Conservation (phyloP, 2,797 vertebrate genomes). For the Myotis findleyi region DNA sequence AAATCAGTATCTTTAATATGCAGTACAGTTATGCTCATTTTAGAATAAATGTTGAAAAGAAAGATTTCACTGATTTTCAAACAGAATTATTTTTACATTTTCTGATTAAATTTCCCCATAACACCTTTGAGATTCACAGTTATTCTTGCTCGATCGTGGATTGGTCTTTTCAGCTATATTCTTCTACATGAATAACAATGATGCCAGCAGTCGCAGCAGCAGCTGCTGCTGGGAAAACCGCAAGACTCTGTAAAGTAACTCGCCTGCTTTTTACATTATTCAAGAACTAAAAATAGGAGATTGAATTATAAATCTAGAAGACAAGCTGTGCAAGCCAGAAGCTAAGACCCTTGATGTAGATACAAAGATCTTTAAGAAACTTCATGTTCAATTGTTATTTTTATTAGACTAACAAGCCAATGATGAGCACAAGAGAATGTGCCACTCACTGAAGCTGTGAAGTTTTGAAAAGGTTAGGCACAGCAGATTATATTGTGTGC, state of each 20-base stretch:
- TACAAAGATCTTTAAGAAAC: conserved; percentile 30
- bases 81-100: conserved; percentile 11
- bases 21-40: neutral
- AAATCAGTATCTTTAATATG: neutral
- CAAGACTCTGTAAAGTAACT: neutral
- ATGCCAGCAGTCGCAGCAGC: neutral
- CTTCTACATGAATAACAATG: conserved; percentile 17
- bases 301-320: conserved; percentile 12
- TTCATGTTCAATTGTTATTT: conserved; percentile 22
- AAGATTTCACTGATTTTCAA: neutral
- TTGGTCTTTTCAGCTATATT: neutral
- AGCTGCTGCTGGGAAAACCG: neutral
- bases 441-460: neutral
- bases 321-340: neutral
- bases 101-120: neutral
- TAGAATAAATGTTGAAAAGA: conserved; percentile 24
- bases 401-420: neutral
- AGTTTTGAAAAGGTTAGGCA: conserved; percentile 6
- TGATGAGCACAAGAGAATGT: neutral
- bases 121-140: conserved; percentile 4
- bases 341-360: neutral
- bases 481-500: neutral
- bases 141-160: conserved; percentile 17
- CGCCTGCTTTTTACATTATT: conserved; percentile 29
- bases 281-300: conserved; percentile 37